phyloP scores from a whole-genome alignment of 2,113 vertebrate species.

The Indicator maculatus region DNA sequence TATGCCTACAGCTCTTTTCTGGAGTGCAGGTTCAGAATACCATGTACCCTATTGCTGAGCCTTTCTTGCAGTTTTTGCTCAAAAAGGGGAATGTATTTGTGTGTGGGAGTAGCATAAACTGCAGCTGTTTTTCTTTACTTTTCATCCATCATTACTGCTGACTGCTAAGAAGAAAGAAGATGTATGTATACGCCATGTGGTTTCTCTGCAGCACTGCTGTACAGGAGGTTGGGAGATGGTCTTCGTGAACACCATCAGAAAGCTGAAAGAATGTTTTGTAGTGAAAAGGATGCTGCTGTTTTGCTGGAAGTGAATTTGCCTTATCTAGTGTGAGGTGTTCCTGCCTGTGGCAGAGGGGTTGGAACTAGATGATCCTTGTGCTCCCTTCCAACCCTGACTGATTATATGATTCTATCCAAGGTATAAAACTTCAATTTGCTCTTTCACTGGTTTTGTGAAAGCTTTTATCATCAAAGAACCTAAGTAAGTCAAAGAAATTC shows the following conservation, averaged over 20 bases:
- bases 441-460: background rate
- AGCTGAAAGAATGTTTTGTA: background rate
- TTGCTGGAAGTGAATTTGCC: background rate
- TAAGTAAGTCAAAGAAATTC: background rate
- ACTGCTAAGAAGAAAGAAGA: background rate
- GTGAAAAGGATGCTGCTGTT: background rate
- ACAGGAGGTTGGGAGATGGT: background rate
- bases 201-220: background rate
- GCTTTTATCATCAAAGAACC: background rate
- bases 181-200: background rate
- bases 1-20: background rate
- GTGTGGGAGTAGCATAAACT: slow-evolving; percentile 12
- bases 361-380: too few relatives aligned
- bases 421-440: background rate
- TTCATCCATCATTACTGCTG: background rate
- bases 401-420: background rate
- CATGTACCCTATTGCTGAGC: background rate
- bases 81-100: background rate
- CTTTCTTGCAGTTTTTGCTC: background rate
- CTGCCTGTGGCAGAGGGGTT: too few relatives aligned
- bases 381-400: too few relatives aligned
- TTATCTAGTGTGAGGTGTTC: too few relatives aligned
- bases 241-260: background rate
- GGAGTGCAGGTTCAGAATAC: slow-evolving; percentile 10
- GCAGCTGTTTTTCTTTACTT: slow-evolving; percentile 13